phyloP scores from a whole-genome alignment of 2,113 vertebrate genomes.

The Sorex araneus region DNA sequence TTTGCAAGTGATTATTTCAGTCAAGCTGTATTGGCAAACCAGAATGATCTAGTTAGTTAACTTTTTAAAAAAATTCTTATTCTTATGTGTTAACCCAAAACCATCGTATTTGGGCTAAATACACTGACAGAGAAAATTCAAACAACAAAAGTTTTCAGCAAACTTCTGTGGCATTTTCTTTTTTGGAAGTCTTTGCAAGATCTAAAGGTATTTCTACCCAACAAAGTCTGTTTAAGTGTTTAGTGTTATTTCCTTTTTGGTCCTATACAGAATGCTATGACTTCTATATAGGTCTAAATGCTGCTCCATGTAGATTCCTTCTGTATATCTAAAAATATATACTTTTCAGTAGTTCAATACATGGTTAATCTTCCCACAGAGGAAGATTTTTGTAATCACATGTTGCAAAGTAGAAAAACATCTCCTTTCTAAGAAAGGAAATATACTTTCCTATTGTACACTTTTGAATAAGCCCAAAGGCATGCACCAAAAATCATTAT shows the following conservation, averaged over 20 bases:
- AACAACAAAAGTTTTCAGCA: conserved; percentile 82
- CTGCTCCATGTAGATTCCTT: conserved; percentile 86
- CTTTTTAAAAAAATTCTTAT: conserved; percentile 47
- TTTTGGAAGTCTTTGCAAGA: conserved; percentile 84
- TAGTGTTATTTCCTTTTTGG: conserved; percentile 85
- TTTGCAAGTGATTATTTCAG: conserved; percentile 80
- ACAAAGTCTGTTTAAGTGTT: conserved; percentile 89
- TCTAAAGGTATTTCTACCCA: conserved; percentile 87
- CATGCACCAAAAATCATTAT: conserved; percentile 87
- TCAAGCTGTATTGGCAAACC: conserved; percentile 74
- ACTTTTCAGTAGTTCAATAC: conserved; percentile 87
- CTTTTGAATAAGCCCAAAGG: conserved; percentile 86
- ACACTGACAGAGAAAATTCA: conserved; percentile 83
- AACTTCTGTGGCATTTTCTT: conserved; percentile 84
- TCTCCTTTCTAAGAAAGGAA: conserved; percentile 88
- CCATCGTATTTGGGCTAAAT: conserved; percentile 79
- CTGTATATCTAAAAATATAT: conserved; percentile 88
- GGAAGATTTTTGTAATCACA: conserved; percentile 86
- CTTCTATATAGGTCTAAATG: conserved; percentile 86
- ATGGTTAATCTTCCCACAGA: conserved; percentile 86
- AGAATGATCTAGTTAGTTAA: conserved; percentile 72
- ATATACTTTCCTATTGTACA: conserved; percentile 87
- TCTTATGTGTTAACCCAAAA: conserved; percentile 81
- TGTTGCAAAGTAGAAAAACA: conserved; percentile 88
- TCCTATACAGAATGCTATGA: conserved; percentile 86